Conservation (phyloP, 2,888 invertebrate species). For the Timandra comae region DNA sequence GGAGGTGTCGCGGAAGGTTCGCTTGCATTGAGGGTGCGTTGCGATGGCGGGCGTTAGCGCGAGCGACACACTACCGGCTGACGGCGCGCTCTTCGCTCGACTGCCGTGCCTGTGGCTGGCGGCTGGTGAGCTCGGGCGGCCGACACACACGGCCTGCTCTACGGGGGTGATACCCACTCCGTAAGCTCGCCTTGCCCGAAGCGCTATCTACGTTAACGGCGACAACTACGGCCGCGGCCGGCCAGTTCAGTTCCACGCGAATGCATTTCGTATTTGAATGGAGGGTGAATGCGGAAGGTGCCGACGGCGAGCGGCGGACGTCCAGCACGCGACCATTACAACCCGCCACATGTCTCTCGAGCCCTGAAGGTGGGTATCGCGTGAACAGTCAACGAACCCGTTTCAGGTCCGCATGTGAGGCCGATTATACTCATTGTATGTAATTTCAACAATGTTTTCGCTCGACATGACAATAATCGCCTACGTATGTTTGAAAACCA, state of each 20-base stretch:
- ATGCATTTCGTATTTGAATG: constrained; percentile 19
- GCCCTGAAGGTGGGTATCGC: constrained; percentile 39
- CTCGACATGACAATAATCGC: constrained; percentile 25
- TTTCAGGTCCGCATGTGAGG: constrained; percentile 3
- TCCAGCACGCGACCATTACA: constrained; percentile 46
- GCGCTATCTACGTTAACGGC: constrained; percentile 26
- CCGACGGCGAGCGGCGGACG: constrained; percentile 18
- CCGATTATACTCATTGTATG: constrained; percentile 7
- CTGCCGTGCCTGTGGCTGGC: constrained; percentile 8
- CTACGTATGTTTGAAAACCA: constrained; percentile 31
- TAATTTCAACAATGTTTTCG: constrained; percentile 28
- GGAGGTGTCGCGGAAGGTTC: constrained; percentile 41
- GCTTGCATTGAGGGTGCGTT: constrained; percentile 28
- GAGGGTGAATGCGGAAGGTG: constrained; percentile 20
- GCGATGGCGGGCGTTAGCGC: constrained; percentile 33
- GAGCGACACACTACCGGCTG: constrained; percentile 44
- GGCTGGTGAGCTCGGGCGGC: constrained; percentile 7
- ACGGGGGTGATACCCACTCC: constrained; percentile 52
- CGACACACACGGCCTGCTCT: constrained; percentile 47
- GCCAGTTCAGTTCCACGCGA: constrained; percentile 9
- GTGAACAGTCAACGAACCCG: constrained; percentile 25
- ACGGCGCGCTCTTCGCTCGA: constrained; percentile 11
- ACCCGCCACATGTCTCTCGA: constrained; percentile 22
- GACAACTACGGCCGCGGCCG: constrained; percentile 1
- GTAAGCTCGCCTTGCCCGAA: constrained; percentile 45